Evolutionary conservation across 35 echinoderm and acorn worm species (phyloP).

Genomic region (Lytechinus pictus): DNA sequence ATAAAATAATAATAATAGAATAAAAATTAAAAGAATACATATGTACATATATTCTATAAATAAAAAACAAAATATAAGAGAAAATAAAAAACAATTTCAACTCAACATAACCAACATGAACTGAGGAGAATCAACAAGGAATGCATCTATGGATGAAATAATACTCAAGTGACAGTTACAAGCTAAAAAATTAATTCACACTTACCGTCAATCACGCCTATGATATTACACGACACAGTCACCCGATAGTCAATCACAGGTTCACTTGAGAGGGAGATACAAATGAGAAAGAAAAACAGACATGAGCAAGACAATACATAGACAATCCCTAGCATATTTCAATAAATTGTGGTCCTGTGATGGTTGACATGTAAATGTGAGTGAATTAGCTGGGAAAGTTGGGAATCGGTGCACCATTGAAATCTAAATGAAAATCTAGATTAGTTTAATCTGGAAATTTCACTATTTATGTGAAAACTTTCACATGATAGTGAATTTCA

Average conservation of each 20-base stretch:
- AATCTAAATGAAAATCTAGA: too few relatives aligned
- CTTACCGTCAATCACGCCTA: slow-evolving; percentile 72
- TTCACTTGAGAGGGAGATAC: slow-evolving; percentile 68
- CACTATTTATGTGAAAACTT: too few relatives aligned
- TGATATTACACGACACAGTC: slow-evolving; percentile 67
- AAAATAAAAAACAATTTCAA: not conserved
- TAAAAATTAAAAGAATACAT: too few relatives aligned
- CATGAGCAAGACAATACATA: not conserved
- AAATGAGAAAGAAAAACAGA: not conserved
- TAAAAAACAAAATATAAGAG: not conserved
- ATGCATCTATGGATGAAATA: not conserved
- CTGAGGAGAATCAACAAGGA: not conserved
- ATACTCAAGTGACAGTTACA: too few relatives aligned
- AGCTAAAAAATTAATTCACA: not conserved
- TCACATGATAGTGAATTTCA: too few relatives aligned
- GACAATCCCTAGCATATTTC: not conserved
- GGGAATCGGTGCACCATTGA: too few relatives aligned
- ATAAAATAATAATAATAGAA: too few relatives aligned
- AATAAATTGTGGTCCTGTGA: not conserved
- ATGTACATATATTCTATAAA: not conserved
- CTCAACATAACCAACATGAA: not conserved
- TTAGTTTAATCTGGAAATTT: too few relatives aligned
- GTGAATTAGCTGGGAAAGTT: too few relatives aligned
- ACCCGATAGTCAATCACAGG: slow-evolving; percentile 66
- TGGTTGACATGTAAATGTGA: not conserved